These are phyloP conservation scores for Alexandromys fortis DNA, from an alignment of 2,113 vertebrate genomes.

Conservation along the genomic window DNA sequence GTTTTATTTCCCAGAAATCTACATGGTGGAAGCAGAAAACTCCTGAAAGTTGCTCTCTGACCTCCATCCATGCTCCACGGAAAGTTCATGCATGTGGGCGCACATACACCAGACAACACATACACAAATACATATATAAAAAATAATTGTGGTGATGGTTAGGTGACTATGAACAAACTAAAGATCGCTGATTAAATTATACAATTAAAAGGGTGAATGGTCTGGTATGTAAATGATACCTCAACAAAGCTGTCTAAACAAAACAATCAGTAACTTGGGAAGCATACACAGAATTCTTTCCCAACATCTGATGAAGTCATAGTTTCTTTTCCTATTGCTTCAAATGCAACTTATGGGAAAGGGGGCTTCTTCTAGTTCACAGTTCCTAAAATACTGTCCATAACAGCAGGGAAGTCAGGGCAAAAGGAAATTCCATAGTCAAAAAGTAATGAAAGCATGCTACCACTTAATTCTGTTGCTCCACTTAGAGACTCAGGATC, in stretches of 20 bases:
- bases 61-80: not conserved
- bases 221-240: conserved; percentile 17
- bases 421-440: not conserved
- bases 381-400: not conserved
- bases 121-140: not conserved
- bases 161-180: not conserved
- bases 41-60: not conserved
- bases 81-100: not conserved
- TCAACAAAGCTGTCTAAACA: conserved; percentile 40
- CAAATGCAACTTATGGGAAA: not conserved
- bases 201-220: not conserved
- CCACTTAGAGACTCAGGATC: not conserved
- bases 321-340: not conserved
- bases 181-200: not conserved
- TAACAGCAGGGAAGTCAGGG: not conserved
- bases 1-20: not conserved
- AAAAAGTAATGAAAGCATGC: not conserved
- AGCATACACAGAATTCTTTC: conserved; percentile 41
- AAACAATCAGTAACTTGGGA: conserved; percentile 11
- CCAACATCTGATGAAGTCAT: conserved; percentile 19
- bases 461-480: not conserved
- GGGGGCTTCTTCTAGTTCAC: not conserved
- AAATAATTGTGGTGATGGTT: conserved; percentile 2
- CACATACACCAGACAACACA: not conserved
- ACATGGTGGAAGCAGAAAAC: not conserved